Conservation (phyloP, 1,140 invertebrate species). For the Apis cerana region DNA sequence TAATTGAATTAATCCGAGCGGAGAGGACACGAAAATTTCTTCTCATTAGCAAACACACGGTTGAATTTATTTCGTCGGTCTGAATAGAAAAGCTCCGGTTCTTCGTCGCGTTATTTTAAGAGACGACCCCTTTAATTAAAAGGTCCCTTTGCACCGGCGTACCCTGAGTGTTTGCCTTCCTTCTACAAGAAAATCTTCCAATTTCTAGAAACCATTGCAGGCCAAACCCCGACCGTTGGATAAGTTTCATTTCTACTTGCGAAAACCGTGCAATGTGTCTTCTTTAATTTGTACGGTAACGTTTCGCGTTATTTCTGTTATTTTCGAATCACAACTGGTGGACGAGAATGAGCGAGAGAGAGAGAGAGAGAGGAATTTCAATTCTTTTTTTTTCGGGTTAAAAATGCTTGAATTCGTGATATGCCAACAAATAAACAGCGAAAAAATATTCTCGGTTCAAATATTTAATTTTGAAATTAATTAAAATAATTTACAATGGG, state of each 20-base stretch:
- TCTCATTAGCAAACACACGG: slow-evolving; percentile 24
- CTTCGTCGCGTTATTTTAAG: slow-evolving; percentile 22
- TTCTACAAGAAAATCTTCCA: slow-evolving; percentile 29
- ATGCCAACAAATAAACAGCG: no score
- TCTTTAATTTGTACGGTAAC: slow-evolving; percentile 6
- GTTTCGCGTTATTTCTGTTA: neutral
- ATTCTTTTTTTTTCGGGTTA: neutral
- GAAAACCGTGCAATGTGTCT: neutral
- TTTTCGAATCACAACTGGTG: neutral
- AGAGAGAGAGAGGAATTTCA: no score
- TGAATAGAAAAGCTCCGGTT: neutral
- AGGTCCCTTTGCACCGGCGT: slow-evolving; percentile 17
- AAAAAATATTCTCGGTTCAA: no score
- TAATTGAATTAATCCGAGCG: slow-evolving; percentile 35
- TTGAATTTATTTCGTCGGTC: slow-evolving; percentile 25
- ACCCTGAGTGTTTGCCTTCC: slow-evolving; percentile 27
- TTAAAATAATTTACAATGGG: no score
- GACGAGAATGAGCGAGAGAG: no score
- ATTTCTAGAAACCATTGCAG: slow-evolving; percentile 22
- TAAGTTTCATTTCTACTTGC: slow-evolving; percentile 32
- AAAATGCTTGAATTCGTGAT: neutral
- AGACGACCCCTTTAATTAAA: slow-evolving; percentile 44
- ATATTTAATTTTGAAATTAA: no score
- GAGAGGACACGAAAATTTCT: neutral
- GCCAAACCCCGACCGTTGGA: neutral